Percentiles rank a stretch among this genome's conserved stretches.
phyloP scores from a whole-genome alignment of 2,113 vertebrate species.

The Lethenteron reissneri region DNA sequence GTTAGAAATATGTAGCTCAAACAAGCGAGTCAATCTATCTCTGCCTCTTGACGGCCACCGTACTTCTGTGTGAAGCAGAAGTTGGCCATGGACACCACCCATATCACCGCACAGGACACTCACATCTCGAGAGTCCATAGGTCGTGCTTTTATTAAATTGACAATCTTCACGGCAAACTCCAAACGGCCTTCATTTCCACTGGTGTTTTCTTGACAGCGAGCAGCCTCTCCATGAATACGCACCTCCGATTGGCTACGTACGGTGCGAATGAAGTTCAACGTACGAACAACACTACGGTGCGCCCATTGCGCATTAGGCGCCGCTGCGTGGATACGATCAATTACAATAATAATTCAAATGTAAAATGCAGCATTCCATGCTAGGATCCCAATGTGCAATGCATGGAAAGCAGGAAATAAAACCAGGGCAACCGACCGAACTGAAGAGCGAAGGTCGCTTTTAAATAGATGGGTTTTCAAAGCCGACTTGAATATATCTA shows the following conservation, averaged over 20 bases:
- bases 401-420: too few species aligned
- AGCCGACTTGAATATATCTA: too few species aligned
- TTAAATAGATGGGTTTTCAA: too few species aligned
- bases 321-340: too few species aligned
- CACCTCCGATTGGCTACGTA: not conserved
- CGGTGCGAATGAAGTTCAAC: too few species aligned
- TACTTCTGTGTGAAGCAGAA: not conserved
- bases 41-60: not conserved
- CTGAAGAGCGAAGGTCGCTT: too few species aligned
- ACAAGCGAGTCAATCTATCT: not conserved
- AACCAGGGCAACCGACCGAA: too few species aligned
- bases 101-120: not conserved
- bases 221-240: not conserved
- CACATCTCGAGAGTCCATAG: not conserved
- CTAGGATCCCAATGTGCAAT: too few species aligned
- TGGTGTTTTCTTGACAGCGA: not conserved
- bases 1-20: not conserved
- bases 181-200: not conserved
- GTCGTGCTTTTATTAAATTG: not conserved
- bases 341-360: too few species aligned
- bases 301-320: too few species aligned
- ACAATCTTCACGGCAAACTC: not conserved
- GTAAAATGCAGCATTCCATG: too few species aligned
- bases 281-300: too few species aligned
- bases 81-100: not conserved